A percentile compares a stretch with the other conserved stretches of the same genome.
Evolutionary conservation across 1,140 invertebrate species (phyloP).

Genomic region (Drosophila fuyamai): DNA sequence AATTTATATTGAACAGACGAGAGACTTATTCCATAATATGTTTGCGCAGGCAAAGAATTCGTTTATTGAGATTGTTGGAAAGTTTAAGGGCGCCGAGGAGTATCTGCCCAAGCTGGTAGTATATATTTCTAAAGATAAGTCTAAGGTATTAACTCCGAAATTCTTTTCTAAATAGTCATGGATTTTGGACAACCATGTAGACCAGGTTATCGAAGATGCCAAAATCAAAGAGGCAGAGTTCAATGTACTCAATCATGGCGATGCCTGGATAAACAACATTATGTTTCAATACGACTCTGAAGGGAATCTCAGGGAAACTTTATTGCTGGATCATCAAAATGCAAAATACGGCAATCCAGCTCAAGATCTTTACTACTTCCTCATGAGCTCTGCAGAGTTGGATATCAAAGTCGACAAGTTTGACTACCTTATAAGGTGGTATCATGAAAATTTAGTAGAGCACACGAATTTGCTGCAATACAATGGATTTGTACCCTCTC

Average conservation of each 20-base stretch:
- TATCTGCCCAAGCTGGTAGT: constrained; percentile 46
- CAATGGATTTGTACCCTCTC: constrained; percentile 30
- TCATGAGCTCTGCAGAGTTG: constrained; percentile 45
- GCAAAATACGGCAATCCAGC: constrained; percentile 55
- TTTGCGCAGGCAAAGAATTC: constrained; percentile 1
- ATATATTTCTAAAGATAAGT: not conserved
- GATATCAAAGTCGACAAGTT: constrained; percentile 55
- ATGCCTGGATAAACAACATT: constrained; percentile 88
- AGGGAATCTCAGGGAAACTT: constrained; percentile 85
- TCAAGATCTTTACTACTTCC: constrained; percentile 56
- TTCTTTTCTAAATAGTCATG: not conserved
- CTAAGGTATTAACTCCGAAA: too few species aligned
- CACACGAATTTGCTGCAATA: constrained; percentile 38
- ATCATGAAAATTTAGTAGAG: constrained; percentile 51
- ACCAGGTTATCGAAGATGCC: constrained; percentile 21
- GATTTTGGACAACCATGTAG: constrained; percentile 23
- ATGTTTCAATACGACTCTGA: constrained; percentile 86
- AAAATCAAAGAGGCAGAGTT: constrained; percentile 85
- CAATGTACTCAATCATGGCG: constrained; percentile 88
- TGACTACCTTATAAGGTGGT: constrained; percentile 54
- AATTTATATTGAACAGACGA: constrained; percentile 29
- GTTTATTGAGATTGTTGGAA: constrained; percentile 20
- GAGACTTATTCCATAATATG: constrained; percentile 22
- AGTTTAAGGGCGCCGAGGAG: constrained; percentile 30
- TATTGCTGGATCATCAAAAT: constrained; percentile 84